These are phyloP conservation scores for Sylvicapra grimmia DNA, from an alignment of 2,113 vertebrate species.

Conservation along the genomic window DNA sequence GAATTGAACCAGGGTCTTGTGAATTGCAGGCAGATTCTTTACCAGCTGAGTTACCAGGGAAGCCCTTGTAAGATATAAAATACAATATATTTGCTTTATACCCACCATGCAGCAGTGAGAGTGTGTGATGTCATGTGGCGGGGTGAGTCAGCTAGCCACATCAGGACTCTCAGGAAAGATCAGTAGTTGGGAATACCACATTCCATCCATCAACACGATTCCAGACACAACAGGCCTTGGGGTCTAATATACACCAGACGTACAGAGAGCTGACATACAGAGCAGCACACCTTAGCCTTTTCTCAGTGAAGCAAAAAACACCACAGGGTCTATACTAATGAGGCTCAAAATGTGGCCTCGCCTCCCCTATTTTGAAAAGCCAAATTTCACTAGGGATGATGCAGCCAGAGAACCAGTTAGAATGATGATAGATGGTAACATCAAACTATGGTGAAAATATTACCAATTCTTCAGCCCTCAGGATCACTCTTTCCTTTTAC, in stretches of 20 bases:
- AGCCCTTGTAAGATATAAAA: neutral
- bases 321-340: neutral
- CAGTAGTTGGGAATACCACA: neutral
- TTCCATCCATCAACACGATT: neutral
- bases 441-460: neutral
- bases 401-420: neutral
- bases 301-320: neutral
- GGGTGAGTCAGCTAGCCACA: neutral
- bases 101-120: neutral
- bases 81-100: neutral
- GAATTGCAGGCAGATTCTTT: neutral
- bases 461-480: neutral
- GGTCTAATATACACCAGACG: neutral
- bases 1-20: neutral
- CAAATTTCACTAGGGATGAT: neutral
- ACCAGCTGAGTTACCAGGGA: neutral
- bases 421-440: neutral
- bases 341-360: neutral
- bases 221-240: neutral
- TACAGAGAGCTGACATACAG: neutral
- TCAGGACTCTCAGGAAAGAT: neutral
- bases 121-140: accelerated
- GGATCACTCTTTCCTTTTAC: neutral
- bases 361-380: neutral
- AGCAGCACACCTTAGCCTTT: neutral